Base-by-base conservation (phyloP, 2,113 vertebrate genomes). In the Scopus umbretta region DNA sequence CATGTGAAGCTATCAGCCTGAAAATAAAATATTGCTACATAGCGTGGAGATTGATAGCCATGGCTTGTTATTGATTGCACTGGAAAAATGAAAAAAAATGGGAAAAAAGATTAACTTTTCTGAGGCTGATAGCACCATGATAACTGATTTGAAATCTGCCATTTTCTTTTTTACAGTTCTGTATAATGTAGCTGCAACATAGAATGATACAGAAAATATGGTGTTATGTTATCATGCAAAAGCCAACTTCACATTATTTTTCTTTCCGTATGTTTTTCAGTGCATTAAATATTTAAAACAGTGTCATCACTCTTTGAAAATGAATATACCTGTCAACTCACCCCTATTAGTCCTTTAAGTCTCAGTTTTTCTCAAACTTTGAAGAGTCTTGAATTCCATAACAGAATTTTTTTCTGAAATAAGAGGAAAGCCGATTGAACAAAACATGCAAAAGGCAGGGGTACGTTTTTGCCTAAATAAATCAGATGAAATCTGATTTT, bases 21-120 rank as follows among this genome's bases (percentile, higher is more conserved):
- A 95, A 97, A 97, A 97, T 96, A 90, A 98, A 97, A 96, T 96
- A 98, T 97, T 96, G 87, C 87, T 95, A 18, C 50, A 18, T 56
- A 74, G 86, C 6, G 2, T 93, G 84, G 91, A 97, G 97, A 98
- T 97, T 97, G 95, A 98, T 98, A 94, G 93, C 86, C 78, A 23
- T 22, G 72, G 75, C 42, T 95, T 88, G 16, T 85, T 98, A 97
- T 97, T 97, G 96, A 97, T 98, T 96, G 87, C 59, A 18, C 45
- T 84, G 70, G 55, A 92, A 93, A 92, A 87, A 81, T 12, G 36
- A 27, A 70, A 90, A 91, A 71, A 27, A 65, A 11, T 34, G 1
- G 1, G 12, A 67, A 61, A 49, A 86, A 93, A 87, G 49, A 36
- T 65, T 30, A 29, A 45, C 90, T 97, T 97, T 97, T 91, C 86